phyloP scores from a whole-genome alignment of 2,797 vertebrate species.

The Bucorvus abyssinicus region DNA sequence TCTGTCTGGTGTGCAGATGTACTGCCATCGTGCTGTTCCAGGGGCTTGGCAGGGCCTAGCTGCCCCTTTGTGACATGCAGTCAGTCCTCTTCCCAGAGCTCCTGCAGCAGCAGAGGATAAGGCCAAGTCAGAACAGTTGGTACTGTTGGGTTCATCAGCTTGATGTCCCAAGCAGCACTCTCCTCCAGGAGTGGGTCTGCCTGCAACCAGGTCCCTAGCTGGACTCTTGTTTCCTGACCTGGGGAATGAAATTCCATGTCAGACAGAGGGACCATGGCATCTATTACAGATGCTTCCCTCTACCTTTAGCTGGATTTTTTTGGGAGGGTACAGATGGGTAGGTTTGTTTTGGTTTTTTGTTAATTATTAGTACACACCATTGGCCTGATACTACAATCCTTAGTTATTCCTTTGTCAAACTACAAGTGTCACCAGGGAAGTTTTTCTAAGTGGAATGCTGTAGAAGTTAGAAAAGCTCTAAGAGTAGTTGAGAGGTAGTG shows the following conservation, averaged over 20 bases:
- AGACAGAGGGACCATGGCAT: too few species aligned
- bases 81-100: background rate
- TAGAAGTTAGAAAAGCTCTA: background rate
- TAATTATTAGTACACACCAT: background rate
- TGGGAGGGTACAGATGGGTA: background rate
- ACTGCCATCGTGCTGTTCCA: background rate
- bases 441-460: background rate
- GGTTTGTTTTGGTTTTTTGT: background rate
- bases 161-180: background rate
- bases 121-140: background rate
- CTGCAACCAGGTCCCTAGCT: background rate
- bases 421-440: background rate
- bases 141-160: background rate
- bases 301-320: background rate
- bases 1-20: background rate
- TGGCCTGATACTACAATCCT: background rate
- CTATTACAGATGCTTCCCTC: background rate
- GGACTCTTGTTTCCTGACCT: background rate
- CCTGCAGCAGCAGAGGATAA: background rate
- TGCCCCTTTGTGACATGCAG: accelerated
- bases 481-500: background rate
- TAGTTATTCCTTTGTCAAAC: background rate
- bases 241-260: background rate
- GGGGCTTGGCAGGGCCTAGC: accelerated
- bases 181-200: background rate